Evolutionary conservation across 1,140 invertebrate genomes (phyloP).

Genomic region (Meloidogyne exigua): DNA sequence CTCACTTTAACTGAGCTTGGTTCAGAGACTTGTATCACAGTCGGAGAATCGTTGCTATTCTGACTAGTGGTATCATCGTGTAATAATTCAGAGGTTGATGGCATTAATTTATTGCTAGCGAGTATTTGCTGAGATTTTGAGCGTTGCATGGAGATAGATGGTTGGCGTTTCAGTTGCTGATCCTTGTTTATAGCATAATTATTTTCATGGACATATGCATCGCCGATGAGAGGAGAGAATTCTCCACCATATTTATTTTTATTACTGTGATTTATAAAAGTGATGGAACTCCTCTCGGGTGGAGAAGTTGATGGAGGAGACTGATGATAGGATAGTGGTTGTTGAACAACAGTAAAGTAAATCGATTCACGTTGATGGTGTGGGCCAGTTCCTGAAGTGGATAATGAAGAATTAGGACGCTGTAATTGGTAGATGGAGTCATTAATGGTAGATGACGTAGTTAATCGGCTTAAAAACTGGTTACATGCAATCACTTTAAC

Average conservation of each 20-base stretch:
- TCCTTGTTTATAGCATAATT: background rate
- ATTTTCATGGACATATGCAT: background rate
- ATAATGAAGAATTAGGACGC: constrained; percentile 9
- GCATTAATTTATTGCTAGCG: background rate
- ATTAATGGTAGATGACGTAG: constrained; percentile 4
- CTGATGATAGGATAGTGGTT: background rate
- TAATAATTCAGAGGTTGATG: background rate
- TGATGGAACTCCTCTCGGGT: background rate
- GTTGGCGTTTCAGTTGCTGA: background rate
- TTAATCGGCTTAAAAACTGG: background rate
- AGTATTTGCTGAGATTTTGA: background rate
- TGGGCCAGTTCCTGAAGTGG: background rate
- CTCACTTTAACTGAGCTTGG: constrained; percentile 10
- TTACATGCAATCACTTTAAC: background rate
- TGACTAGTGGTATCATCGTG: background rate
- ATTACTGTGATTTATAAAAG: background rate
- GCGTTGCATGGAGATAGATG: background rate
- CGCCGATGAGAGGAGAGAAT: background rate
- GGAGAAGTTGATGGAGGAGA: background rate
- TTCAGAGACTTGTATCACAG: constrained; percentile 1
- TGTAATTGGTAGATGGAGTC: constrained; percentile 8
- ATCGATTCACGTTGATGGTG: constrained; percentile 19
- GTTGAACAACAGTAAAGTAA: constrained; percentile 21
- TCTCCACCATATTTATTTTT: background rate
- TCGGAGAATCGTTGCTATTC: background rate